Evolutionary conservation across 37 sponge, comb jelly and placozoan species (phyloP).

Genomic region (Amphimedon queenslandica): DNA sequence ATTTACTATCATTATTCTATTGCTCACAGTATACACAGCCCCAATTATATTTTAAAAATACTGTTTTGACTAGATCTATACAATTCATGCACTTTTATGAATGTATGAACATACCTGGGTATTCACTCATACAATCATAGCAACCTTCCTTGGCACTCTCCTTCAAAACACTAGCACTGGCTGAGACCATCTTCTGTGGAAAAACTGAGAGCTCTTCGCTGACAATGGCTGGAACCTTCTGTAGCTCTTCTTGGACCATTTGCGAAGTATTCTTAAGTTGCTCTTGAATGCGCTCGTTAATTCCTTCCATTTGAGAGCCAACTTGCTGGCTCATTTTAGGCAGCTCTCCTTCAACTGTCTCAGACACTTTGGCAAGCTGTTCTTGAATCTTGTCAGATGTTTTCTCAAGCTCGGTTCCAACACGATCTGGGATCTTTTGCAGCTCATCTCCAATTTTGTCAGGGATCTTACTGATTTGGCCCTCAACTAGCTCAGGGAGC

Average conservation of each 20-base stretch:
- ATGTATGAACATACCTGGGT: too few relatives aligned
- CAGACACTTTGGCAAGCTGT: background rate
- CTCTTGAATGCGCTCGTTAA: background rate
- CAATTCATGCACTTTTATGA: too few relatives aligned
- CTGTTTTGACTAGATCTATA: too few relatives aligned
- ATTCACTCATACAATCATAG: constrained; percentile 1
- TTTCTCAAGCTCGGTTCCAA: background rate
- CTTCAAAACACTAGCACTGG: constrained; percentile 2
- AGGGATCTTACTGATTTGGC: background rate
- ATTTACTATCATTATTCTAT: too few relatives aligned
- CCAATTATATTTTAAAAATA: too few relatives aligned
- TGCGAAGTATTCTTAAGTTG: background rate
- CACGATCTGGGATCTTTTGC: background rate
- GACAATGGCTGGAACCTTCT: constrained; percentile 6
- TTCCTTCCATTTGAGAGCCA: background rate
- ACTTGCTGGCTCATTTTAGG: background rate
- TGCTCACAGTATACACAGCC: too few relatives aligned
- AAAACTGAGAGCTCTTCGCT: background rate
- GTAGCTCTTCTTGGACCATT: background rate
- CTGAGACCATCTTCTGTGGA: constrained; percentile 1
- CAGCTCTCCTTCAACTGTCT: background rate
- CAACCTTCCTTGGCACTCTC: background rate
- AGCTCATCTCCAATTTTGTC: constrained; percentile 4
- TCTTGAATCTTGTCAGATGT: background rate
- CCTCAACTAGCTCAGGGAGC: background rate